A percentile compares a stretch with the other conserved stretches of the same genome.
Evolutionary conservation across 2,888 invertebrate species (phyloP).

Genomic region (Calephelis perditalis): DNA sequence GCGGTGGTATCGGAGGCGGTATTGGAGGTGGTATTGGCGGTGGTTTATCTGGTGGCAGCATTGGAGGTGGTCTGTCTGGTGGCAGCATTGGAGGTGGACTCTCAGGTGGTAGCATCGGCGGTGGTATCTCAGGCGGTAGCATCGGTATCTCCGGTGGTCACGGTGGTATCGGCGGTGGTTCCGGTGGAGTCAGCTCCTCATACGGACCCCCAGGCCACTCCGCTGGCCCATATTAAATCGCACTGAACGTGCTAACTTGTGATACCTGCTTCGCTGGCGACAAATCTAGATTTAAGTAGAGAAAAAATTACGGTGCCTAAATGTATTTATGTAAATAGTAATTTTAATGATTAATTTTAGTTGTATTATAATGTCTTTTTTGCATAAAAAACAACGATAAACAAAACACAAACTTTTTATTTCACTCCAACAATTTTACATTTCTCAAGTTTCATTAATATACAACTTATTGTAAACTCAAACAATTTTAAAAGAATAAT

Average conservation of each 20-base stretch:
- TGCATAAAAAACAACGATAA: slow-evolving; percentile 70
- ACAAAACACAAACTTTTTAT: slow-evolving; percentile 40
- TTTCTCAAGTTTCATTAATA: neutral
- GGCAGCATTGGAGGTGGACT: slow-evolving; percentile 40
- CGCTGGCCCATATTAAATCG: slow-evolving; percentile 79
- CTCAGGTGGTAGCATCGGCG: slow-evolving; percentile 44
- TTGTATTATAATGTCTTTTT: slow-evolving; percentile 73
- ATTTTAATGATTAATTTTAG: slow-evolving; percentile 75
- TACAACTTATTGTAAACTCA: neutral
- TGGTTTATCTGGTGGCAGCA: slow-evolving; percentile 38
- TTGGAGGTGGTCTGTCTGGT: slow-evolving; percentile 38
- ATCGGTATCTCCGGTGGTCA: slow-evolving; percentile 28
- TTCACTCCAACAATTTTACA: slow-evolving; percentile 19
- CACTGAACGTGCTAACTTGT: slow-evolving; percentile 57
- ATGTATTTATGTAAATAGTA: slow-evolving; percentile 79
- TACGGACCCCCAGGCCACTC: slow-evolving; percentile 83
- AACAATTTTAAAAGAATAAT: no score
- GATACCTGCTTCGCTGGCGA: slow-evolving; percentile 75
- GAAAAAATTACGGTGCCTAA: slow-evolving; percentile 78
- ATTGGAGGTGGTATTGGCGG: slow-evolving; percentile 39
- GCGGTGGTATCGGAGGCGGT: slow-evolving; percentile 44
- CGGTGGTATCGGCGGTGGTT: slow-evolving; percentile 46
- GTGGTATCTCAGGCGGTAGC: slow-evolving; percentile 37
- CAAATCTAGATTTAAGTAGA: slow-evolving; percentile 71
- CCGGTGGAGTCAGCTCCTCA: slow-evolving; percentile 70